Evolutionary conservation across 2,888 invertebrate species (phyloP), one percentile per base, ranked within the genome.

Genomic region (Hermaeophaga mercurialis): DNA sequence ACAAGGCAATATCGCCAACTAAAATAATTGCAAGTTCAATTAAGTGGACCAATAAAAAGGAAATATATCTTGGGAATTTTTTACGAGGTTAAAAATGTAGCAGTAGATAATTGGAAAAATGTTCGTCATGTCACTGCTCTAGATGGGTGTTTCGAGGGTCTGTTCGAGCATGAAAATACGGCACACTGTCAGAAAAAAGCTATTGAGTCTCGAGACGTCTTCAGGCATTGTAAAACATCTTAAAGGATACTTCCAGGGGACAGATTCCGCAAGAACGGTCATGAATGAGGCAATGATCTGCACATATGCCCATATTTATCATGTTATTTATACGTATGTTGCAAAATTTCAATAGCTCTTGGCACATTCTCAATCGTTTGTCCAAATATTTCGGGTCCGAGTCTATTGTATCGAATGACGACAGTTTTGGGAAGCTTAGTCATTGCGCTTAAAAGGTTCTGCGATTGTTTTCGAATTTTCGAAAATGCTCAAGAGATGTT

Each of bases 231-330:
- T 59, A 43, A 38, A 58, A 57, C 61, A 59, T 63, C 65, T 65
- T 65, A 56, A 59, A 56, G 61, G 62, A 62, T 47, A 60, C 58
- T 61, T 59, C 41, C 44, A 61, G 33, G 45, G 47, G 60, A 61
- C 58, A 54, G 54, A 66, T 66, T 64, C 63, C 65, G 61, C 58
- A 57, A 61, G 62, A 61, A 49, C 58, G 56, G 52, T 56, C 56
- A 41, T 58, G 56, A 65, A 65, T 64, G 58, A 55, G 52, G 49
- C 59, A 53, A 60, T 54, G 59, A 58, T 56, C 52, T 46, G 57
- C 59, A 64, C 64, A 64, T 59, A 62, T 64, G 64, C 58, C 58
- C 53, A 58, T 62, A 64, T 64, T 64, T 64, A 64, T 60, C 61
- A 59, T 64, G 61, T 59, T 64, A 58, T 61, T 55, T 61, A 61